Conservation (phyloP, 2,888 invertebrate species). For the Sminthurinus aureus region DNA sequence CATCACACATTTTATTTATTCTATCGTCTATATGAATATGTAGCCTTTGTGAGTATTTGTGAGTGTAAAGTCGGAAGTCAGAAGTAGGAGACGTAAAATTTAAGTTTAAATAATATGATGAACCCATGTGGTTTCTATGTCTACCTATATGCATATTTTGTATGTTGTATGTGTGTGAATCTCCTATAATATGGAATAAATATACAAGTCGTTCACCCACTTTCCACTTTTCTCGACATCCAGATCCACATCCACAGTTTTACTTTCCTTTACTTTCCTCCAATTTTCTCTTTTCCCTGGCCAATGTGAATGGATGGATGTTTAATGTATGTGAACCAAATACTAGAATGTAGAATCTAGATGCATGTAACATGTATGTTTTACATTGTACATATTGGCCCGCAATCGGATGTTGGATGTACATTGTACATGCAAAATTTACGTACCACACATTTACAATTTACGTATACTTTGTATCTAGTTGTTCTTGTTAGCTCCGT, state of each 20-base stretch:
- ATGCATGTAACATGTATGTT: no score
- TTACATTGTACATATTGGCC: no score
- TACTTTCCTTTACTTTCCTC: background rate
- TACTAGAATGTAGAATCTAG: no score
- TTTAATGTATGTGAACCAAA: no score
- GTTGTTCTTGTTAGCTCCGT: background rate
- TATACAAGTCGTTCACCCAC: conserved; percentile 19
- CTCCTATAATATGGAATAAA: no score
- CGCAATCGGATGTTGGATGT: no score
- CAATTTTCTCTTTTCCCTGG: background rate
- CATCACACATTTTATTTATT: background rate
- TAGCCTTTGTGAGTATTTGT: background rate
- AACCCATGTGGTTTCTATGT: conserved; percentile 20
- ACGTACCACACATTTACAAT: no score
- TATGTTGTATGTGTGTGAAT: no score
- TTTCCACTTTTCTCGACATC: conserved; percentile 16
- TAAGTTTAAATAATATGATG: conserved; percentile 33
- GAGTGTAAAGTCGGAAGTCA: background rate
- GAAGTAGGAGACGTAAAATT: background rate
- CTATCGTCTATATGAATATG: background rate
- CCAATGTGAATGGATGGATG: no score
- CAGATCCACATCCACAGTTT: background rate
- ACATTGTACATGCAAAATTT: no score
- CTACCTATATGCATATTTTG: background rate
- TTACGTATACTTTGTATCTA: no score